Conservation (phyloP, 2,888 invertebrate genomes). For the Aleiodes testaceus region DNA sequence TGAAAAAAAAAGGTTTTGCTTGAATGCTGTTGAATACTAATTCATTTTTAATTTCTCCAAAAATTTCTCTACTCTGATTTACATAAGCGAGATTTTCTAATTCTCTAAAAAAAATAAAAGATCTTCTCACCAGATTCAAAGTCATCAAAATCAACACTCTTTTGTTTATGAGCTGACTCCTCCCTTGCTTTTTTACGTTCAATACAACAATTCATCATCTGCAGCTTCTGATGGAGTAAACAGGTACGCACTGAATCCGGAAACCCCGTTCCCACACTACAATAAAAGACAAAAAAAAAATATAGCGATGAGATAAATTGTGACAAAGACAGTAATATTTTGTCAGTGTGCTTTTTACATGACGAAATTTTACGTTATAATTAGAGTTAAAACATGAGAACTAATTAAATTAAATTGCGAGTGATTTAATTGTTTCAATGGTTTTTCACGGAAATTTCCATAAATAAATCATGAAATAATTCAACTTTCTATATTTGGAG, state of each 20-base stretch:
- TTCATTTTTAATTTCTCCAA: too few species aligned
- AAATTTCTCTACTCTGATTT: not conserved
- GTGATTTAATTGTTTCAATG: constrained; percentile 2
- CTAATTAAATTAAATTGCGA: constrained; percentile 16
- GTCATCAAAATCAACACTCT: constrained; percentile 60
- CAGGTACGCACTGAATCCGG: constrained; percentile 90
- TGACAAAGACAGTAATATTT: constrained; percentile 23
- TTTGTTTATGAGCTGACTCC: constrained; percentile 65
- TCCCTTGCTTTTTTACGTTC: constrained; percentile 77
- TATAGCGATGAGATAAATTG: not conserved
- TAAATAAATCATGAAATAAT: not conserved
- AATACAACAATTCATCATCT: constrained; percentile 88
- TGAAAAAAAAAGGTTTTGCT: not conserved
- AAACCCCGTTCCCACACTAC: constrained; percentile 83
- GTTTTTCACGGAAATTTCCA: not conserved
- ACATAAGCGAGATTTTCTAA: not conserved
- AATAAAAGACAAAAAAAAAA: not conserved
- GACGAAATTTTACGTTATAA: constrained; percentile 7
- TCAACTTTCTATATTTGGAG: not conserved
- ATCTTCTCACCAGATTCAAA: constrained; percentile 62
- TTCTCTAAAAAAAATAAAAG: not conserved
- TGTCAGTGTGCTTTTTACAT: constrained; percentile 15
- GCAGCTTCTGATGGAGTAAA: constrained; percentile 95
- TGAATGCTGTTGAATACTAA: too few species aligned
- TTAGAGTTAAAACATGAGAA: not conserved